Conservation (phyloP, 2,113 vertebrate species). For the Colossoma macropomum region DNA sequence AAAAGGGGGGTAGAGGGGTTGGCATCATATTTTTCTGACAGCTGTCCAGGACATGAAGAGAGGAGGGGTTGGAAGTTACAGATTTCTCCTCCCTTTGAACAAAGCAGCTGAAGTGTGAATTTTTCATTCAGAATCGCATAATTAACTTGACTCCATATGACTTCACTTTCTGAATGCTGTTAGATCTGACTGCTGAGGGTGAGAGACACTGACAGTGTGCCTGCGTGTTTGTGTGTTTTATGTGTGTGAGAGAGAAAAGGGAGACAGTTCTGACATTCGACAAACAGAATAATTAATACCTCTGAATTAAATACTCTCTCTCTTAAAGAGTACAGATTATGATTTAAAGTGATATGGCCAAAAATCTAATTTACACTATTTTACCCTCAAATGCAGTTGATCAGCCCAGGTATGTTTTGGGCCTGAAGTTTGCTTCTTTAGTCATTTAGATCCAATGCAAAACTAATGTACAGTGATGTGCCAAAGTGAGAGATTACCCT, state of each 20-base stretch:
- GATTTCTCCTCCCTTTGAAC: slow-evolving; percentile 27
- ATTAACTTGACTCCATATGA: slow-evolving; percentile 29
- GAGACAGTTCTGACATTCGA: not conserved
- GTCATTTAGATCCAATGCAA: not conserved
- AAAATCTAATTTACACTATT: not conserved
- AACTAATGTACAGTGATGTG: no score
- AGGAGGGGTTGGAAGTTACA: slow-evolving; percentile 19
- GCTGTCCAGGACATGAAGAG: slow-evolving; percentile 30
- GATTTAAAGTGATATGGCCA: not conserved
- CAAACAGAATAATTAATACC: not conserved
- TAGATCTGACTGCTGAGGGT: slow-evolving; percentile 11
- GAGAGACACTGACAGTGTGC: not conserved
- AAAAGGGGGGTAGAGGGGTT: not conserved
- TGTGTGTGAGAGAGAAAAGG: not conserved
- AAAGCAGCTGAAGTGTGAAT: slow-evolving; percentile 5
- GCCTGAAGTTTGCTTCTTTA: not conserved
- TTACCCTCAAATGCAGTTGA: no score
- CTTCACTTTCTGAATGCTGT: slow-evolving; percentile 15
- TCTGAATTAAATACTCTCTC: not conserved
- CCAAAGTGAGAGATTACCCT: no score
- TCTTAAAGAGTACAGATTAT: not conserved
- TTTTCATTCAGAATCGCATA: slow-evolving; percentile 40
- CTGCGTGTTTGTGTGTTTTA: not conserved
- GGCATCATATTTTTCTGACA: slow-evolving; percentile 30
- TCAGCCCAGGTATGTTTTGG: no score